These are phyloP conservation scores for Parnassius orleans DNA, from an alignment of 2,888 invertebrate genomes.

Conservation along the genomic window DNA sequence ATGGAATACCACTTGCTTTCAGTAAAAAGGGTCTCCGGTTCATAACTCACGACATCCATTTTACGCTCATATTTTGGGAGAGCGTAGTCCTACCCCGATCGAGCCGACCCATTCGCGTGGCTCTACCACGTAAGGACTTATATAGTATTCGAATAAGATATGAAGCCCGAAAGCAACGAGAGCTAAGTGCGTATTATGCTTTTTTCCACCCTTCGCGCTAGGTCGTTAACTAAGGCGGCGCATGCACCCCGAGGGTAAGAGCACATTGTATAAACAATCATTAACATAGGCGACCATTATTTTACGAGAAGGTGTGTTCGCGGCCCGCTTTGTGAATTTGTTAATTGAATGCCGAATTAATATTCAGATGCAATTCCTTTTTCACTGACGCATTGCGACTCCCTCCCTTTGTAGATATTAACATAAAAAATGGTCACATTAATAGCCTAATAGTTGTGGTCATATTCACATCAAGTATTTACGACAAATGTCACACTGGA, in stretches of 20 bases:
- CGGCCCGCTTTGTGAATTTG: conserved; percentile 18
- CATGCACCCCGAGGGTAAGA: conserved; percentile 21
- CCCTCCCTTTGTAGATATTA: conserved; percentile 9
- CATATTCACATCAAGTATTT: background rate
- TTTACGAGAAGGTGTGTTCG: conserved; percentile 20
- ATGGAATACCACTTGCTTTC: no score
- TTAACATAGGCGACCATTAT: conserved; percentile 28
- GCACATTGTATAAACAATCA: conserved; percentile 25
- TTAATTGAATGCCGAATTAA: conserved; percentile 21
- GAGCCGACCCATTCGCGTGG: no score
- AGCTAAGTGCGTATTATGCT: background rate
- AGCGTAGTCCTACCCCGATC: no score
- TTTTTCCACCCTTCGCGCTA: conserved; percentile 5
- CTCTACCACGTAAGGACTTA: no score
- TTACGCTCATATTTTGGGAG: no score
- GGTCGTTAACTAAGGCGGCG: conserved; percentile 21
- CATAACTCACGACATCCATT: no score
- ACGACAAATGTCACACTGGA: no score
- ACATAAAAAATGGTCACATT: background rate
- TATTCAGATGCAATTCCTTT: conserved; percentile 17
- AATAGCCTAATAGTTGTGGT: background rate
- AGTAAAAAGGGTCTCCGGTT: no score
- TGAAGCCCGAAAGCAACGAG: background rate
- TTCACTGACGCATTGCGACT: conserved; percentile 9
- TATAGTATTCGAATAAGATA: no score